Base-by-base conservation (phyloP, 2,113 vertebrate genomes). In the Atherinomorus stipes region DNA sequence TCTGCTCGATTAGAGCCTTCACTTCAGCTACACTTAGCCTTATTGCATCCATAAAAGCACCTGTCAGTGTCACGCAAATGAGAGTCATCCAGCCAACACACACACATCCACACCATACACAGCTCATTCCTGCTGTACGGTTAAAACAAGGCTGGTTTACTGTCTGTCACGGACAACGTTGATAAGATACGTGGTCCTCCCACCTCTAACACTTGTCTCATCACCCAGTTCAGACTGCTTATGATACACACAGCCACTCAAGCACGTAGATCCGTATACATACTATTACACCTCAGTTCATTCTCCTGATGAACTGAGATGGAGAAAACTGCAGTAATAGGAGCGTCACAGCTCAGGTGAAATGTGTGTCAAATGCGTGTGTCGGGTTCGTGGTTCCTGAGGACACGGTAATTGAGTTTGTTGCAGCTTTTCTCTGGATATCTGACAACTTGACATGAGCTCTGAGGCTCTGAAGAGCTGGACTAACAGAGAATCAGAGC, bases 401-500 rank as follows among this genome's bases (percentile, higher is more conserved):
- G 52, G 11, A 49, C 38, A 0, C 50, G 42, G 37, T 62, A 76
- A 72, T 28, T 67, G 67, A 72, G 68, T 76, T 37, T 25, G 38
- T 45, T 77, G 38, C 38, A 45, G 38, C 38, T 66, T 64, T 22
- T 38, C 19, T 50, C 56, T 45, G 25, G 21, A 45, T 59, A 49
- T 13, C 64, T 71, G 63, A 53, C 15, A 58, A 44, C 22, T n/a
- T 75, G 42, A 78, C 37, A 42, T 16, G 51, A 71, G 25, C 23
- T 47, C 70, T 12, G 34, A 54, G 57, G 15, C 10, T 2, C 4
- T 54, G 18, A 22, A 34, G 44, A 50, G 62, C 16, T 44, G 51
- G 0, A 54, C 34, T 51, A 23, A 42, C 49, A 56, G 19, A 75
- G 10, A 59, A 23, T 25, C 26, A 44, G 19, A 62, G 34, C 7